Conservation (phyloP, 2,797 vertebrate species). For the Malurus leucopterus region DNA sequence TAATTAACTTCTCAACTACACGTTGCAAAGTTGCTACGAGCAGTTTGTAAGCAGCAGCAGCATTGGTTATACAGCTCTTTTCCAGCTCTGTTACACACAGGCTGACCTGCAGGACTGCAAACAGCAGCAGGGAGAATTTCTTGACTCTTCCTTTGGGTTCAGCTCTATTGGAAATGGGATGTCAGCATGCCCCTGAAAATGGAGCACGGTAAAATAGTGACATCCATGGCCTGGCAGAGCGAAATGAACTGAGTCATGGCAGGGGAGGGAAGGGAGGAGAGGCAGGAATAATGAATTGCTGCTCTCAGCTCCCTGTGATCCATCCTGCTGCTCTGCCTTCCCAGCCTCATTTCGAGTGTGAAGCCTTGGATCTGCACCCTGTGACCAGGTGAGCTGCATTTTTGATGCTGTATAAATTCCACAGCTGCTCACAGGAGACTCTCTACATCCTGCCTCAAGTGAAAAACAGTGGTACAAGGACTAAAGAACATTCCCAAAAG, state of each 20-base stretch:
- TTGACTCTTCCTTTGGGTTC: not conserved
- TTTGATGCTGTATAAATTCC: not conserved
- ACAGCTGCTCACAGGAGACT: not conserved
- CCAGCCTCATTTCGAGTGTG: not conserved
- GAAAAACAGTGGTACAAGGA: not conserved
- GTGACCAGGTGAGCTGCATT: not conserved
- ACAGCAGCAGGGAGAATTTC: not conserved
- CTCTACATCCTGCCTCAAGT: not conserved
- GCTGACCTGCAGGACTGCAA: not conserved
- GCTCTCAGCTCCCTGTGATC: not conserved
- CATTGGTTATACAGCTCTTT: not conserved
- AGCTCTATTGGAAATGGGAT: not conserved
- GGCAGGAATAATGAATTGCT: not conserved
- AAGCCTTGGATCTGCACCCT: not conserved
- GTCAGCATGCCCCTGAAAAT: not conserved
- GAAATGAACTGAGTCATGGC: not conserved
- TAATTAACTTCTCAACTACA: not conserved
- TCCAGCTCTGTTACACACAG: not conserved
- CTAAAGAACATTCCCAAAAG: not conserved
- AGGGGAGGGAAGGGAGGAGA: not conserved
- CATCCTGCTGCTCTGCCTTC: not conserved
- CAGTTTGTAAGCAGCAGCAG: not conserved
- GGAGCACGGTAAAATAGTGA: not conserved
- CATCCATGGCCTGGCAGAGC: not conserved
- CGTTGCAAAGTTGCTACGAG: not conserved